These are phyloP conservation scores for Argopecten irradians DNA, from an alignment of 1,140 invertebrate genomes.

Conservation along the genomic window DNA sequence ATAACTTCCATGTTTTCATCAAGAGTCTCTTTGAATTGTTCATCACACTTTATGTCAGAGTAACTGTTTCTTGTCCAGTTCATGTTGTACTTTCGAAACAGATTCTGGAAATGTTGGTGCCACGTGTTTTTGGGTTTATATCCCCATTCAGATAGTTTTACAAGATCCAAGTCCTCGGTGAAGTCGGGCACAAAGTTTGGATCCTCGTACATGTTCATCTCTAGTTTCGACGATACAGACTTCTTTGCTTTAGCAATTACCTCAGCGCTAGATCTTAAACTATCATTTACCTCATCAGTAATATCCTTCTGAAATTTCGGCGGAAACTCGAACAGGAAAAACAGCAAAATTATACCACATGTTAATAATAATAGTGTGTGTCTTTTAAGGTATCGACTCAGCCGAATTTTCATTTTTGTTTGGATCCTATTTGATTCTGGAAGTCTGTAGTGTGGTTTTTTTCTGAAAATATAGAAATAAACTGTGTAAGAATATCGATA, in stretches of 20 bases:
- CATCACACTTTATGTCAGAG: neutral
- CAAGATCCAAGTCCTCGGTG: neutral
- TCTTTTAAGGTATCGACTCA: neutral
- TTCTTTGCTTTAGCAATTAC: neutral
- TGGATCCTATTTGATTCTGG: no score
- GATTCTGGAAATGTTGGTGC: neutral
- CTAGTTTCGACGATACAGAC: neutral
- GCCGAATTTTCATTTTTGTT: neutral
- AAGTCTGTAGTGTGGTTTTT: no score
- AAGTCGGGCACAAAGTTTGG: neutral
- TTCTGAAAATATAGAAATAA: no score
- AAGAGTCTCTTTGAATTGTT: neutral
- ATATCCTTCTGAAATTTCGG: neutral
- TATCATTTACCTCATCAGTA: neutral
- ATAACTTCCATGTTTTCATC: neutral
- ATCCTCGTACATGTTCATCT: neutral
- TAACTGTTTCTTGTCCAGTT: neutral
- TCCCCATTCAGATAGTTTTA: neutral
- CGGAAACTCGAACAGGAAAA: neutral
- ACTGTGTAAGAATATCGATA: no score
- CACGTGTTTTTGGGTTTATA: neutral
- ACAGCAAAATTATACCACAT: neutral
- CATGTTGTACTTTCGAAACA: neutral
- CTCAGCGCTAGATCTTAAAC: neutral
- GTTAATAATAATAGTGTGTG: neutral